Evolutionary conservation across 2,797 vertebrate species (phyloP).

Genomic region (Semaprochilodus insignis): DNA sequence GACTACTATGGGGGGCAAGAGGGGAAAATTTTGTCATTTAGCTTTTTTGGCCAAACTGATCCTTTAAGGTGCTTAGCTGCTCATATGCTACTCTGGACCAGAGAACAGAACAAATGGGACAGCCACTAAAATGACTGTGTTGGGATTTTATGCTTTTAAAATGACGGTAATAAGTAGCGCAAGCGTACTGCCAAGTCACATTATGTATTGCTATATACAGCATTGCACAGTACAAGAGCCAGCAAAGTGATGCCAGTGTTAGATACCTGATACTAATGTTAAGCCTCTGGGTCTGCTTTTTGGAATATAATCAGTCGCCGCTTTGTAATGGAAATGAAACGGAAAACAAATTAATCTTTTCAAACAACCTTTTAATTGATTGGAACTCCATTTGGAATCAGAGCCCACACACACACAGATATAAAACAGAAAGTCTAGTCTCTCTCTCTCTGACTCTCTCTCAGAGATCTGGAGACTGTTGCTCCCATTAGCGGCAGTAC

Average conservation of each 20-base stretch:
- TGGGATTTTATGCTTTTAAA: not conserved
- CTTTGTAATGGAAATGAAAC: constrained; percentile 37
- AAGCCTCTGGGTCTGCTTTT: constrained; percentile 1
- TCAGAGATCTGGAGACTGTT: constrained; percentile 28
- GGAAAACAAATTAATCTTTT: constrained; percentile 17
- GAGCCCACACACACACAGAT: constrained; percentile 27
- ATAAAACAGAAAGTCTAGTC: constrained; percentile 17
- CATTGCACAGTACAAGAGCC: constrained; percentile 24
- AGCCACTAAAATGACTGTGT: not conserved
- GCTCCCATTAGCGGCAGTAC: constrained; percentile 26
- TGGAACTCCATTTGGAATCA: constrained; percentile 24
- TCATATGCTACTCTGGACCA: no score
- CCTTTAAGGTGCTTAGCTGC: no score
- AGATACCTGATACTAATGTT: constrained; percentile 20
- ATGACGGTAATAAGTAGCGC: constrained; percentile 4
- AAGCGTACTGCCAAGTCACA: not conserved
- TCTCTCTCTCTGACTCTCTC: not conserved
- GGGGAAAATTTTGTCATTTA: no score
- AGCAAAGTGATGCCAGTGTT: constrained; percentile 21
- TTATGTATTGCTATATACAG: not conserved
- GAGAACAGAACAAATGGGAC: no score
- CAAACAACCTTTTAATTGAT: constrained; percentile 1
- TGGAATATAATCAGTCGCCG: constrained; percentile 22
- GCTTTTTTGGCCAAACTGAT: no score
- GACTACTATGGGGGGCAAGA: no score